phyloP scores from a whole-genome alignment of 1,140 invertebrate species.

The Heliconius congener region DNA sequence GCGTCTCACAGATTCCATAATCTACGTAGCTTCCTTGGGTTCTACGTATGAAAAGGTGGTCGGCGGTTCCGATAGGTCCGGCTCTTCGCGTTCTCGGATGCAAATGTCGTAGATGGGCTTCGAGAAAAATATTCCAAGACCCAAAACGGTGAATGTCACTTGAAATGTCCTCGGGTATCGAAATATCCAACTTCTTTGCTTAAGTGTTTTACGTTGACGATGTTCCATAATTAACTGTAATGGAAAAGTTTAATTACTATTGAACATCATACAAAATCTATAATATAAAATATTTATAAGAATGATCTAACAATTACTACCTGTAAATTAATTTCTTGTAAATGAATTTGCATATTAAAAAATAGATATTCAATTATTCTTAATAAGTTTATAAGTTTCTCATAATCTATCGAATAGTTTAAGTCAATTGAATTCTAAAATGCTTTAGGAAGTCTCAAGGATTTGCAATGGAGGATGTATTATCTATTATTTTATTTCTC shows the following conservation, averaged over 20 bases:
- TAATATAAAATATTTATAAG: too few relatives aligned
- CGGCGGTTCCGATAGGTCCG: conserved; percentile 64
- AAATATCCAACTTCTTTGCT: conserved; percentile 72
- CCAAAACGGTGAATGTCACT: conserved; percentile 69
- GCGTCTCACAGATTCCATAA: conserved; percentile 90
- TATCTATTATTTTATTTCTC: too few relatives aligned
- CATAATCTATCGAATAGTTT: too few relatives aligned
- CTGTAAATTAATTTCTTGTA: too few relatives aligned
- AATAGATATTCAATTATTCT: too few relatives aligned
- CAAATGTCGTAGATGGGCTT: conserved; percentile 87
- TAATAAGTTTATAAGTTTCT: too few relatives aligned
- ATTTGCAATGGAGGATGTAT: too few relatives aligned
- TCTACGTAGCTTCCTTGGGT: conserved; percentile 35
- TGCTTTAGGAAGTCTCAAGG: too few relatives aligned
- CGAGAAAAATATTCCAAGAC: conserved; percentile 84
- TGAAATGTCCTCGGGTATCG: conserved; percentile 78
- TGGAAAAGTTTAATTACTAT: not conserved
- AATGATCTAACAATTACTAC: too few relatives aligned
- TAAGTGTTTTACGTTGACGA: conserved; percentile 56
- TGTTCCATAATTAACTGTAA: conserved; percentile 62
- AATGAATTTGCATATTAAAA: too few relatives aligned
- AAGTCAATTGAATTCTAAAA: too few relatives aligned
- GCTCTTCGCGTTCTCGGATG: conserved; percentile 51
- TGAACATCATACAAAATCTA: too few relatives aligned
- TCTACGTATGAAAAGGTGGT: conserved; percentile 58